phyloP scores from a whole-genome alignment of 92 coral and sea anemone genomes.

The Actinostola sp. region DNA sequence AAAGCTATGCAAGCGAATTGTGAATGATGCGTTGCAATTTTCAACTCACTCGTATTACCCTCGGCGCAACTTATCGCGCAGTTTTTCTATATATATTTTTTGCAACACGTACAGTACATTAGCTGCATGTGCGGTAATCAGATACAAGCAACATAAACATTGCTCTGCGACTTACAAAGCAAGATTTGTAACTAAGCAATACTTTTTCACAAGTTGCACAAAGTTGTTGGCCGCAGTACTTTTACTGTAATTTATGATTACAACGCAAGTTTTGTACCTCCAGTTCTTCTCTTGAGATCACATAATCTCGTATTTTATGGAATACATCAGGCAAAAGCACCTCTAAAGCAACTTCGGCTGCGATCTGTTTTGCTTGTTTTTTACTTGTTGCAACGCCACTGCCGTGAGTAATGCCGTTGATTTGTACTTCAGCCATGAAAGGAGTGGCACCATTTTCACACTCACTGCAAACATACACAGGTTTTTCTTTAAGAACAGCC shows the following conservation, averaged over 20 bases:
- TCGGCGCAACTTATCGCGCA: too few species aligned
- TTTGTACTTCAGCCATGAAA: conserved; percentile 83
- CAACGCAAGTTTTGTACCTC: conserved; percentile 47
- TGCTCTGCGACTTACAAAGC: too few species aligned
- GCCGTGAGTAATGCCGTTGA: conserved; percentile 83
- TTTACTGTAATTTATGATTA: too few species aligned
- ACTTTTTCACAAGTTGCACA: too few species aligned
- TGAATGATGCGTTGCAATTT: too few species aligned
- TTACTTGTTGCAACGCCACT: conserved; percentile 80
- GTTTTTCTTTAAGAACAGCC: conserved; percentile 72
- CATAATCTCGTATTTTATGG: conserved; percentile 66
- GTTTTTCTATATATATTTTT: too few species aligned
- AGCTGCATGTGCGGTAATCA: too few species aligned
- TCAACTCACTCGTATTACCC: too few species aligned
- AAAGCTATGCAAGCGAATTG: too few species aligned
- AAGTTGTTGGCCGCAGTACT: neutral
- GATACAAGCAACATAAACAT: too few species aligned
- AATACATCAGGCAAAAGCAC: conserved; percentile 79
- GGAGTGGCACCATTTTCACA: conserved; percentile 80
- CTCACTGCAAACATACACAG: conserved; percentile 73
- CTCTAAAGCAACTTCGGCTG: conserved; percentile 87
- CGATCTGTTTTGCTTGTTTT: conserved; percentile 85
- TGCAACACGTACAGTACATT: too few species aligned
- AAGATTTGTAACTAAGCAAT: too few species aligned
- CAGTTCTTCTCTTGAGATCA: conserved; percentile 68